Evolutionary conservation across 2,113 vertebrate species (phyloP).

Genomic region (Lycocorax pyrrhopterus): DNA sequence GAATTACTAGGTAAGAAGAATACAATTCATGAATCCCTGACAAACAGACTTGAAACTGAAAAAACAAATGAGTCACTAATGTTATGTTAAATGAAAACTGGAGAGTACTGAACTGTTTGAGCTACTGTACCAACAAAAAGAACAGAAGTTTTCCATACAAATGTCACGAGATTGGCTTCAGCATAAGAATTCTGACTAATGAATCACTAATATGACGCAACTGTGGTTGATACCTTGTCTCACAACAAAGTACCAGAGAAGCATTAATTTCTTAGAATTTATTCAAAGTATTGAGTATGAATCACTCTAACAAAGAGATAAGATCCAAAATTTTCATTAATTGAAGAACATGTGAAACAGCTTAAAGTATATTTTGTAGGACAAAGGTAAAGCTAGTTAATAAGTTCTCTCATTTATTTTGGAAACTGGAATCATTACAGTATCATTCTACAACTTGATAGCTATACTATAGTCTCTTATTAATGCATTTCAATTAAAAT

Average conservation of each 20-base stretch:
- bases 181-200: conserved; percentile 35
- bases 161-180: conserved; percentile 32
- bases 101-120: neutral
- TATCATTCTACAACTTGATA: neutral
- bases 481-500: neutral
- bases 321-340: neutral
- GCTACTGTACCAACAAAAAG: conserved; percentile 37
- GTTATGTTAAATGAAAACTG: conserved; percentile 12
- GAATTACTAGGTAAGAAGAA: neutral
- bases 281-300: conserved; percentile 8
- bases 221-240: neutral
- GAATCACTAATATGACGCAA: conserved; percentile 41
- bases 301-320: conserved; percentile 9
- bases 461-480: neutral
- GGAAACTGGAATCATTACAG: neutral
- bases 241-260: neutral
- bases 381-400: neutral
- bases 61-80: conserved; percentile 21
- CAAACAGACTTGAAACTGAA: neutral
- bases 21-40: neutral
- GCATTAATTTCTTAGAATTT: conserved; percentile 29
- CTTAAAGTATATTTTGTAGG: neutral
- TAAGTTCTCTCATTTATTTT: neutral
- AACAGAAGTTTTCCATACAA: conserved; percentile 16
- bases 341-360: neutral